Evolutionary conservation across 2,888 invertebrate species (phyloP).

Genomic region (Byasa hedistus): DNA sequence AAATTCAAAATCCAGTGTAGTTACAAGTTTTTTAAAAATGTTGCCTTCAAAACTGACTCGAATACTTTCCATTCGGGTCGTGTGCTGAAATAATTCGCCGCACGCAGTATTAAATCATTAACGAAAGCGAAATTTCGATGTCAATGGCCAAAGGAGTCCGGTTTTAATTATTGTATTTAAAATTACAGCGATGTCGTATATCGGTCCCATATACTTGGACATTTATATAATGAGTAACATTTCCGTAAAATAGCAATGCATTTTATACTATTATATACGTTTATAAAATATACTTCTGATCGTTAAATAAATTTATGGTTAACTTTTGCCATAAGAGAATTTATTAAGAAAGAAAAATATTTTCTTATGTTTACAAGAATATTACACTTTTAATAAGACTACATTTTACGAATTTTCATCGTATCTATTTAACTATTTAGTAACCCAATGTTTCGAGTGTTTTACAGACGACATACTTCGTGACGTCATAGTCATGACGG

Average conservation of each 20-base stretch:
- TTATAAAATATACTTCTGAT: not conserved
- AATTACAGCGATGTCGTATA: conserved; percentile 4
- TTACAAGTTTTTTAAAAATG: not conserved
- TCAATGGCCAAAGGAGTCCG: conserved; percentile 21
- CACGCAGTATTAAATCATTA: conserved; percentile 7
- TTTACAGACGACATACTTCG: too few relatives aligned
- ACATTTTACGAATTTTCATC: too few relatives aligned
- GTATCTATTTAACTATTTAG: too few relatives aligned
- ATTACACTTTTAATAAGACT: too few relatives aligned
- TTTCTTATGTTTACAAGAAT: too few relatives aligned
- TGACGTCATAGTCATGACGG: too few relatives aligned
- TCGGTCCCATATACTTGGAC: conserved; percentile 4
- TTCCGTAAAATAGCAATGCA: conserved; percentile 7
- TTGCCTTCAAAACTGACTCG: not conserved
- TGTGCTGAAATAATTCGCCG: not conserved
- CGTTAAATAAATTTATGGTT: not conserved
- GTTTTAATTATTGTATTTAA: conserved; percentile 15
- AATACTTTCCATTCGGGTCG: conserved; percentile 1
- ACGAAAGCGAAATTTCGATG: conserved; percentile 22
- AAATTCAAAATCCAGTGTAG: not conserved
- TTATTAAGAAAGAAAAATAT: too few relatives aligned
- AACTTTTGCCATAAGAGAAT: not conserved
- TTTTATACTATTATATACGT: not conserved
- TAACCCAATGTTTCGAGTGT: too few relatives aligned
- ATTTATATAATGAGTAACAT: conserved; percentile 8